Conservation (phyloP, 2,888 invertebrate genomes). For the Drosophila kambysellisi region DNA sequence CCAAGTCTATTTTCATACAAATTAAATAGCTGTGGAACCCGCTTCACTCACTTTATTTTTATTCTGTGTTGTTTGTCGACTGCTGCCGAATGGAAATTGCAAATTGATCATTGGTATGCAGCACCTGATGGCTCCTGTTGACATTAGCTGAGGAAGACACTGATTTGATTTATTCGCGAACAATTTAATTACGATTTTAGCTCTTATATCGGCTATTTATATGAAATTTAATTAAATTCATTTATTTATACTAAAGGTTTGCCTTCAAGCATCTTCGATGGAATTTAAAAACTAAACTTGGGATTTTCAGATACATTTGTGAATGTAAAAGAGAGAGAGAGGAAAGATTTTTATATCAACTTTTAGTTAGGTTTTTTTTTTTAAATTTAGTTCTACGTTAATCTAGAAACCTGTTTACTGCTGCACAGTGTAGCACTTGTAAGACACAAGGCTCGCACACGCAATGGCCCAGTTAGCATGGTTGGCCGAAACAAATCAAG, state of each 20-base stretch:
- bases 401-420: constrained; percentile 22
- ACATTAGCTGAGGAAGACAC: constrained; percentile 38
- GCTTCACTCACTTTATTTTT: constrained; percentile 27
- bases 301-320: neutral
- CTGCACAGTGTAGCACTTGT: constrained; percentile 24
- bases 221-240: neutral
- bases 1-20: constrained; percentile 65
- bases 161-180: constrained; percentile 8
- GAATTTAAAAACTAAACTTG: neutral
- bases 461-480: constrained; percentile 29
- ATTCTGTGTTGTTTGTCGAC: constrained; percentile 16
- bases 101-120: constrained; percentile 60
- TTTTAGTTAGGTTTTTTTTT: neutral
- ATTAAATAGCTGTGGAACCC: constrained; percentile 61
- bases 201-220: neutral
- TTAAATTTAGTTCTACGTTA: neutral
- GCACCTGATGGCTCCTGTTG: constrained; percentile 51
- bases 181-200: neutral
- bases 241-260: neutral
- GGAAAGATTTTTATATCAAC: neutral
- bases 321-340: neutral
- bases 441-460: constrained; percentile 2
- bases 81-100: constrained; percentile 44
- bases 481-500: neutral
- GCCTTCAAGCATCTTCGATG: neutral